phyloP scores from a whole-genome alignment of 30 jellyfish, hydroid and myxozoan genomes.

The Mastigias papua region DNA sequence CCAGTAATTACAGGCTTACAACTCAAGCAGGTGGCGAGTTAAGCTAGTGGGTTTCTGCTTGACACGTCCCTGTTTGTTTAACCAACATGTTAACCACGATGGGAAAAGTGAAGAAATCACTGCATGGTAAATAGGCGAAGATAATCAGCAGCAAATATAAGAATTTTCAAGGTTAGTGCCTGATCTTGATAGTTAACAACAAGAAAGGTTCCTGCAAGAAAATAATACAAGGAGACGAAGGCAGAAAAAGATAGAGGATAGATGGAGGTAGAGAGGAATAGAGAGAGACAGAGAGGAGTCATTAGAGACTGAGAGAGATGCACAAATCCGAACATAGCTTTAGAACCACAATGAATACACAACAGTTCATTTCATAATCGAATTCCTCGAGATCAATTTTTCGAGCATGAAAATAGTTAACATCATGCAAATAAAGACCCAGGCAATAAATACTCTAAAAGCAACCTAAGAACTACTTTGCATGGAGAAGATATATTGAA shows the following conservation, averaged over 20 bases:
- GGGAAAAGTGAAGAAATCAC: not conserved
- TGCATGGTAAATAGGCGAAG: not conserved
- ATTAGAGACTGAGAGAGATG: not conserved
- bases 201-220: not conserved
- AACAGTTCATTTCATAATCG: too few relatives aligned
- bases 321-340: too few relatives aligned
- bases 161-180: not conserved
- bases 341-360: too few relatives aligned
- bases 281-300: not conserved
- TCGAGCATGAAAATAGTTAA: too few relatives aligned
- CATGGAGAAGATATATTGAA: too few relatives aligned
- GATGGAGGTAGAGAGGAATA: not conserved
- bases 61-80: not conserved
- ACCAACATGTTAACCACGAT: slow-evolving; percentile 1
- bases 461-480: too few relatives aligned
- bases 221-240: not conserved
- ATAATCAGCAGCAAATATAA: not conserved
- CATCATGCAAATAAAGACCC: too few relatives aligned
- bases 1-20: not conserved
- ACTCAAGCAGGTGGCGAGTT: slow-evolving; percentile 4
- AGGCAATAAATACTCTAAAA: too few relatives aligned
- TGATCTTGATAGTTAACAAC: not conserved
- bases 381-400: too few relatives aligned
- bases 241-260: not conserved
- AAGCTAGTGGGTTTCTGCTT: not conserved